Evolutionary conservation across 1,140 invertebrate species (phyloP), one percentile per base, ranked within the genome.

Genomic region (Musca vetustissima): DNA sequence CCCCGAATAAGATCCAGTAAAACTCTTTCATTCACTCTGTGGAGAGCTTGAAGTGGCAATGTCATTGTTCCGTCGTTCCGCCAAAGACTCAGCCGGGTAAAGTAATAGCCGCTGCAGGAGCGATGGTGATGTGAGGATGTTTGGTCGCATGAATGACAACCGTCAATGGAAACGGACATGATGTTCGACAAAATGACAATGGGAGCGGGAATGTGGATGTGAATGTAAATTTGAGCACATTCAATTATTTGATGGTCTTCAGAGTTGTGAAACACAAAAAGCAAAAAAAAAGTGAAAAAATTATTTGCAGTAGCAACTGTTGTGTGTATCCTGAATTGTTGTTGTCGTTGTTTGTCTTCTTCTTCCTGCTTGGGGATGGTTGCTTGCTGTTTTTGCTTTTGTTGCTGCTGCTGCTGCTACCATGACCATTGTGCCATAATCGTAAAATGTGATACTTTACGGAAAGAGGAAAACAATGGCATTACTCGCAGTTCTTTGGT

Each of bases 181-280:
- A 43, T 13, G 36, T 43, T 43, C 36, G 36, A 43, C 36, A 9
- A 43, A 43, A 43, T 13, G 36, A 43, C 36, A 43, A 43, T 43
- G 13, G 36, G 36, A 43, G 2, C 2, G 36, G 11, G 36, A 43
- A 43, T 59, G 8, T 43, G 57, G 36, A 61, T 61, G 57, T 11
- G 57, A 61, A 61, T 61, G 57, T 61, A 61, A 61, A 61, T 61
- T 61, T 61, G 28, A 61, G 28, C 57, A 61, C 57, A 61, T 61
- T 61, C 57, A 61, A 61, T 61, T 61, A 61, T 61, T 61, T 61
- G 32, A 61, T 61, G 57, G 57, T 61, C 57, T 61, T 61, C 57
- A 9, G 57, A 36, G 28, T 61, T 36, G 32, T 17, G 57, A 61
- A 21, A n/a, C n/a, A n/a, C n/a, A n/a, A n/a, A n/a, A n/a, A n/a